A percentile compares a stretch with the other conserved stretches of the same genome.
phyloP scores from a whole-genome alignment of 1,140 invertebrate genomes.

The Pseudobourletiella spinata region DNA sequence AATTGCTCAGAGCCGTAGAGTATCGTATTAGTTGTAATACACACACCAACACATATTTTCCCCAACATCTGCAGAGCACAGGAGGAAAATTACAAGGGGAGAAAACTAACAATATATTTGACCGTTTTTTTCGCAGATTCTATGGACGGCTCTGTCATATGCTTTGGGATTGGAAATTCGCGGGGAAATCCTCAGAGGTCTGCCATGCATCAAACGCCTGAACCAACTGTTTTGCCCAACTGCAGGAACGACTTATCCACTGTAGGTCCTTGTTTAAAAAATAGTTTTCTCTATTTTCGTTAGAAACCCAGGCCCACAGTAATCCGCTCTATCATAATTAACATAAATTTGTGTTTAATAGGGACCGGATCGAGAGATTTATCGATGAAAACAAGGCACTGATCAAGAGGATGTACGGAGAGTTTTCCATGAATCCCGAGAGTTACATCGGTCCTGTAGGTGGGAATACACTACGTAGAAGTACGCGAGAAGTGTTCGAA shows the following conservation, averaged over 20 bases:
- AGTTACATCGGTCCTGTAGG: conserved; percentile 13
- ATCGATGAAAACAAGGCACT: conserved; percentile 89
- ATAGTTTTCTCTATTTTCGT: too few species aligned
- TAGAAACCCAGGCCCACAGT: too few species aligned
- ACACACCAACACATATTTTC: too few species aligned
- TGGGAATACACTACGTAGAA: conserved; percentile 25
- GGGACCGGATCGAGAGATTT: conserved; percentile 77
- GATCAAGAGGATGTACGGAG: conserved; percentile 85
- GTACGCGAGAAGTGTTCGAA: conserved; percentile 32
- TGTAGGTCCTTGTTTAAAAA: conserved; percentile 57
- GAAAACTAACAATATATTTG: too few species aligned
- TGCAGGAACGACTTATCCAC: conserved; percentile 76
- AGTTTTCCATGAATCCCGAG: conserved; percentile 53
- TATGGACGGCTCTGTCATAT: conserved; percentile 78
- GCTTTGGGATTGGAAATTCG: conserved; percentile 72
- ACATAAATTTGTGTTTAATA: conserved; percentile 44
- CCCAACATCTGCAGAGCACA: too few species aligned
- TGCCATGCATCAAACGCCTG: conserved; percentile 76
- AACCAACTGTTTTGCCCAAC: conserved; percentile 84
- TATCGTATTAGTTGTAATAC: too few species aligned
- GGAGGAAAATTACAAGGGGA: too few species aligned
- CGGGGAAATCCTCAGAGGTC: conserved; percentile 58
- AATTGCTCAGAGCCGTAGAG: too few species aligned
- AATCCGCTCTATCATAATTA: too few species aligned
- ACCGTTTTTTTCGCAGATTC: too few species aligned